Conservation (phyloP, 2,797 vertebrate genomes). For the Catostomus latipinnis region DNA sequence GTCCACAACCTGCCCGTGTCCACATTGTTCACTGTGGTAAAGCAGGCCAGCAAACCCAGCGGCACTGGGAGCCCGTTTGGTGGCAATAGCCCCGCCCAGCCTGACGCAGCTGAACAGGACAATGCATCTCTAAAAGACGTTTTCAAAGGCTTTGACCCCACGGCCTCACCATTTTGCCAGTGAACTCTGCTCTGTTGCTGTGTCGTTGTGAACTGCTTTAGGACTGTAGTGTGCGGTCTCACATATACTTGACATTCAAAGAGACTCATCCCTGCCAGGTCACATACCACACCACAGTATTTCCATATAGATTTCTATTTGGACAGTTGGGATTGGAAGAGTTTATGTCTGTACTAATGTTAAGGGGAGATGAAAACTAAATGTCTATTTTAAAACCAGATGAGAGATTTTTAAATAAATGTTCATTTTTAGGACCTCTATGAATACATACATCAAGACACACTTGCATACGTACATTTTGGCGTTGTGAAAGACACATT, state of each 20-base stretch:
- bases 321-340: constrained; percentile 30
- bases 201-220: constrained; percentile 17
- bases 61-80: constrained; percentile 88
- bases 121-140: constrained; percentile 93
- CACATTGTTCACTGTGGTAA: constrained; percentile 86
- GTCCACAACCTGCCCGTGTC: constrained; percentile 91
- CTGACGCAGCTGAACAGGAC: constrained; percentile 84
- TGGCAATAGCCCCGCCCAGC: constrained; percentile 85
- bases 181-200: constrained; percentile 66
- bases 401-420: constrained; percentile 74
- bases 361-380: constrained; percentile 57
- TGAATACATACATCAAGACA: constrained; percentile 57
- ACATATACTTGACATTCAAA: neutral
- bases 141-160: constrained; percentile 97
- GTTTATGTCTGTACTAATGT: constrained; percentile 30
- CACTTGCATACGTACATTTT: constrained; percentile 56
- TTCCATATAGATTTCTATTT: constrained; percentile 66
- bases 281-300: constrained; percentile 57
- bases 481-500: constrained; percentile 40
- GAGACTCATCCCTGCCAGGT: constrained; percentile 11
- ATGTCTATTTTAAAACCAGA: constrained; percentile 80
- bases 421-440: constrained; percentile 67
- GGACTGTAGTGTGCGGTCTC: constrained; percentile 25
- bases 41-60: constrained; percentile 79
- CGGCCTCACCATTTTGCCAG: constrained; percentile 96